phyloP scores from a whole-genome alignment of 2,888 invertebrate genomes.

The Phalangium opilio region DNA sequence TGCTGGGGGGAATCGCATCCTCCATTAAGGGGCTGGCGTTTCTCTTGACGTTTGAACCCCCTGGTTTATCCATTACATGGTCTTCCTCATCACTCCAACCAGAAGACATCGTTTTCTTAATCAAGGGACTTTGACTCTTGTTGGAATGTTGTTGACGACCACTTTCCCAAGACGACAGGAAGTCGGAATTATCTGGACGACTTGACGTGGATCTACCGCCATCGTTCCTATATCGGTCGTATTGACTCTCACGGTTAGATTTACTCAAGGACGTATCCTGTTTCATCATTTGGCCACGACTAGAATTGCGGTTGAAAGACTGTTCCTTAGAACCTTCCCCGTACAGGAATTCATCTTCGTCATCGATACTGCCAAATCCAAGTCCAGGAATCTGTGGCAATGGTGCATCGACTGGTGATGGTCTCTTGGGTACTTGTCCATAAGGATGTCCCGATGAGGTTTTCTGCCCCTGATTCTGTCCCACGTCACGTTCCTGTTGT shows the following conservation, averaged over 20 bases:
- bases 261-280: too few relatives aligned
- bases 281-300: background rate
- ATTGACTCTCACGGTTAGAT: too few relatives aligned
- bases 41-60: background rate
- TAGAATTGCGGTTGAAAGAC: background rate
- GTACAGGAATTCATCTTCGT: slow-evolving; percentile 29
- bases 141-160: too few relatives aligned
- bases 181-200: too few relatives aligned
- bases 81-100: background rate
- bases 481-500: background rate
- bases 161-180: too few relatives aligned
- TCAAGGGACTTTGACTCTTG: too few relatives aligned
- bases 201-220: too few relatives aligned
- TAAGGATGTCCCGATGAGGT: background rate
- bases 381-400: slow-evolving; percentile 10
- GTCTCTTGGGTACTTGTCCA: background rate
- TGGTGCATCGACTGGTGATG: too few relatives aligned
- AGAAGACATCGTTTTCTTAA: too few relatives aligned
- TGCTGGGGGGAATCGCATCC: background rate
- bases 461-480: background rate
- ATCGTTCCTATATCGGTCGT: too few relatives aligned
- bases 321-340: slow-evolving; percentile 21
- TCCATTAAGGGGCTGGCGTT: background rate
- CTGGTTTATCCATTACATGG: background rate
- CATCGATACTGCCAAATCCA: slow-evolving; percentile 22